A percentile compares a stretch with the other conserved stretches of the same genome.
These are phyloP conservation scores for Orthosia gothica DNA, from an alignment of 2,888 invertebrate genomes.

Conservation along the genomic window DNA sequence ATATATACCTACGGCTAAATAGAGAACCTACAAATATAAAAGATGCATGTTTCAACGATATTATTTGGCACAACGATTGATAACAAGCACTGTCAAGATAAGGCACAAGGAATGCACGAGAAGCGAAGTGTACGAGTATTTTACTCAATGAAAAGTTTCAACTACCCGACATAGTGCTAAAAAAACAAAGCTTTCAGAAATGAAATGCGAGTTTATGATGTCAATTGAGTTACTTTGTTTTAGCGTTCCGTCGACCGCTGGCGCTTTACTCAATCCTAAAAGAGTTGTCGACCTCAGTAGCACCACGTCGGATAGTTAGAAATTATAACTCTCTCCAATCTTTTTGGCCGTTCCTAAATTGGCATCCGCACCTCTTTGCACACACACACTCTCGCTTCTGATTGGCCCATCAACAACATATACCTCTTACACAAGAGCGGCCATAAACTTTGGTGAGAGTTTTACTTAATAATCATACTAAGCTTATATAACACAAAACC, in stretches of 20 bases:
- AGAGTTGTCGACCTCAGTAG: constrained; percentile 17
- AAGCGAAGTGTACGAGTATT: constrained; percentile 73
- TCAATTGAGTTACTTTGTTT: background rate
- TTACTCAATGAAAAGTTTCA: constrained; percentile 51
- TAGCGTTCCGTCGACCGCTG: background rate
- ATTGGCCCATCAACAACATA: background rate
- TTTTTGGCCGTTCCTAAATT: background rate
- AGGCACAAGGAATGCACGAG: constrained; percentile 90
- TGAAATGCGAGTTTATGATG: too few relatives aligned
- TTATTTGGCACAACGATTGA: constrained; percentile 29
- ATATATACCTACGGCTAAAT: constrained; percentile 5
- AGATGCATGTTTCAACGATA: constrained; percentile 40
- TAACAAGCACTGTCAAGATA: constrained; percentile 71
- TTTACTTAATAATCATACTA: constrained; percentile 39
- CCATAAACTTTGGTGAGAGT: constrained; percentile 24
- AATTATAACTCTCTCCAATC: constrained; percentile 24
- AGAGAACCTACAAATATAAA: constrained; percentile 27
- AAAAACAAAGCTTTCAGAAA: constrained; percentile 1
- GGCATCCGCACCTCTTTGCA: background rate
- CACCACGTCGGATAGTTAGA: constrained; percentile 17
- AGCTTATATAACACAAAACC: constrained; percentile 51
- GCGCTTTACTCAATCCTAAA: background rate
- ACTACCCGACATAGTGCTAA: constrained; percentile 36
- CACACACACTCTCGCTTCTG: background rate
- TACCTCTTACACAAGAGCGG: constrained; percentile 1